A percentile compares a stretch with the other conserved stretches of the same genome.
Conservation (phyloP, 2,113 vertebrate genomes). For the Rafetus swinhoei region DNA sequence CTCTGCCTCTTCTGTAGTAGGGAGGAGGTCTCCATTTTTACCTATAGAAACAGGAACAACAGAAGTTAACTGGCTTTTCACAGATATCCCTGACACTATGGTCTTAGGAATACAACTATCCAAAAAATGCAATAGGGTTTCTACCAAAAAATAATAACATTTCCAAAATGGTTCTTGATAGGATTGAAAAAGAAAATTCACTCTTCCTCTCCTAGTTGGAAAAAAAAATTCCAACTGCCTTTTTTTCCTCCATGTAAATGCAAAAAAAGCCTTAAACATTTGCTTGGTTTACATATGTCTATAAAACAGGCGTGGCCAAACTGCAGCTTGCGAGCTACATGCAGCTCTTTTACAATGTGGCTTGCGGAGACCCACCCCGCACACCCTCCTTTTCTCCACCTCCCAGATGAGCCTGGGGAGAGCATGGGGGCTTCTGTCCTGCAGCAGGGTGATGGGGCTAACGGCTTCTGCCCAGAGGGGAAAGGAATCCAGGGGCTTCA, state of each 20-base stretch:
- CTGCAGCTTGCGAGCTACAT: too few species aligned
- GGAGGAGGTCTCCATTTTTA: constrained; percentile 97
- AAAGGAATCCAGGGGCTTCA: too few species aligned
- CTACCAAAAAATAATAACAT: background rate
- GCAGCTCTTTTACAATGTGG: too few species aligned
- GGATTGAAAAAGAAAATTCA: background rate
- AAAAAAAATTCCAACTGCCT: background rate
- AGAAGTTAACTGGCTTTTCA: background rate
- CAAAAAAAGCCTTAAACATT: background rate
- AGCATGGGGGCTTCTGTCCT: too few species aligned
- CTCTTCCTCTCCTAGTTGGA: background rate
- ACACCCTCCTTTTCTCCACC: too few species aligned
- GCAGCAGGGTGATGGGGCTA: too few species aligned
- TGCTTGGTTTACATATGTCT: background rate
- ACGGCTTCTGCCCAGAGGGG: too few species aligned
- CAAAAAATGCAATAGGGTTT: background rate
- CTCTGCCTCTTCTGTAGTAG: constrained; percentile 98
- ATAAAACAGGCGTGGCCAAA: background rate
- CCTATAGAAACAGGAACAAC: constrained; percentile 78
- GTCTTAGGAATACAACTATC: background rate
- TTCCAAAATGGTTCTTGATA: background rate
- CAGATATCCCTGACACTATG: background rate
- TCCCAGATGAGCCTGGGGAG: too few species aligned
- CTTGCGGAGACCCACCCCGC: too few species aligned
- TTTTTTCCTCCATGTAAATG: background rate